Conservation (phyloP, 2,888 invertebrate genomes). For the Cryptops parisi region DNA sequence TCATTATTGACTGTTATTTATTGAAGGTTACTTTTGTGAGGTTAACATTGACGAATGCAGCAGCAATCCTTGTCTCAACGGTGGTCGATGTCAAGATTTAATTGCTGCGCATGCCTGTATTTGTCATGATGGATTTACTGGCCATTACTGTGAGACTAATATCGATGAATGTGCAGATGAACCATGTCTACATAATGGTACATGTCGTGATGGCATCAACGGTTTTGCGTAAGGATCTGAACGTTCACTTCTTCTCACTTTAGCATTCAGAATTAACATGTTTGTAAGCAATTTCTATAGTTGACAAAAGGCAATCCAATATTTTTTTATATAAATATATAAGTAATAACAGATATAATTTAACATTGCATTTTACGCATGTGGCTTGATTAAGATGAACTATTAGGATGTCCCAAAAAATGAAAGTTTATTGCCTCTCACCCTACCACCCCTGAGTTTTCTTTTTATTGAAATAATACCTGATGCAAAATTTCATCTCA, state of each 20-base stretch:
- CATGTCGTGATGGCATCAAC: constrained; percentile 26
- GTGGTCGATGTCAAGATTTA: constrained; percentile 31
- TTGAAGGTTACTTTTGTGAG: constrained; percentile 37
- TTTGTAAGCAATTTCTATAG: too few relatives aligned
- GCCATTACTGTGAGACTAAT: constrained; percentile 24
- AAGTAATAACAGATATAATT: too few relatives aligned
- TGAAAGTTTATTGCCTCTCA: too few relatives aligned
- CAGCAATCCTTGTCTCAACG: constrained; percentile 40
- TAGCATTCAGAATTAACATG: too few relatives aligned
- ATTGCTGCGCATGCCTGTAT: constrained; percentile 24
- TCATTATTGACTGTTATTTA: background rate
- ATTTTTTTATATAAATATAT: too few relatives aligned
- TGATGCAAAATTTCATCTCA: too few relatives aligned
- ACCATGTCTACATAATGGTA: constrained; percentile 30
- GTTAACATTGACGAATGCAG: constrained; percentile 41
- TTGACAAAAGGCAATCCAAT: too few relatives aligned
- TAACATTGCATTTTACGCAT: too few relatives aligned
- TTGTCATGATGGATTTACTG: constrained; percentile 26
- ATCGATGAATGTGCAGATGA: constrained; percentile 24
- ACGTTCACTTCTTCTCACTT: background rate
- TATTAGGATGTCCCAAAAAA: too few relatives aligned
- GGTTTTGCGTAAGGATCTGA: constrained; percentile 17
- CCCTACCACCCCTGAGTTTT: too few relatives aligned
- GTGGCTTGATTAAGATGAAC: too few relatives aligned
- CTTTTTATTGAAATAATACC: too few relatives aligned